Evolutionary conservation across 2,113 vertebrate genomes (phyloP), one percentile per base, ranked within the genome.

Genomic region (Chlamydotis undulata): DNA sequence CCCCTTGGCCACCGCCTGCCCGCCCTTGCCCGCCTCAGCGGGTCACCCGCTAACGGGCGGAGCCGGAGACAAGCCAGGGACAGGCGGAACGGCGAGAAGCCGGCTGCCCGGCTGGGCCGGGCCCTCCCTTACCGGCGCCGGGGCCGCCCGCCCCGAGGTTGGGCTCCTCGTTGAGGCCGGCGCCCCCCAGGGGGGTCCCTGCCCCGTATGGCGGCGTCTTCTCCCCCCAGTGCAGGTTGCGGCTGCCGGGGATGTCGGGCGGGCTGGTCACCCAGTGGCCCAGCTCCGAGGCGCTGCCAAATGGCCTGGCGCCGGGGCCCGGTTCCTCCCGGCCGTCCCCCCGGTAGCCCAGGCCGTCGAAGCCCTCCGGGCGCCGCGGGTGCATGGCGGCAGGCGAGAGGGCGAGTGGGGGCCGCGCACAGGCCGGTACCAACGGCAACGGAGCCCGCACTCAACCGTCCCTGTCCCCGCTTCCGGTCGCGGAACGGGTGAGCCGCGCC

Each of bases 201-300:
- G 97, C 97, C 22, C 98, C 98, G 33, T 95, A 98, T 14, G 98
- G 97, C 7, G 99, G 99, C 33, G 98, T 99, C 92, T 98, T 98
- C 77, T 99, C 99, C 8, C 97, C 98, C 96, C 98, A 98, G 95
- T 99, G 98, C 95, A 99, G 97, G 96, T 99, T 99, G 84, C 99
- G 98, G 98, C 99, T 99, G 26, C 99, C 99, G 11, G 99, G 99
- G 82, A 99, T 99, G 96, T 99, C 99, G 2, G 99, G 99, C 28
- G 99, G 99, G 33, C 97, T 99, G 31, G 98, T 99, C 89, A 99
- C 99, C 99, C 99, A 99, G 75, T 98, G 98, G 83, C 98, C 97
- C 73, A 98, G 98, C 55, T 98, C 98, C 67, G 98, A 95, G 33
- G 97, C 96, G 19, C 98, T 96, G 92, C 98, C 97, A 64, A 98